Percentiles rank a stretch among this genome's conserved stretches.
Conservation (phyloP, 2,888 invertebrate species). For the Smittia aterrima region DNA sequence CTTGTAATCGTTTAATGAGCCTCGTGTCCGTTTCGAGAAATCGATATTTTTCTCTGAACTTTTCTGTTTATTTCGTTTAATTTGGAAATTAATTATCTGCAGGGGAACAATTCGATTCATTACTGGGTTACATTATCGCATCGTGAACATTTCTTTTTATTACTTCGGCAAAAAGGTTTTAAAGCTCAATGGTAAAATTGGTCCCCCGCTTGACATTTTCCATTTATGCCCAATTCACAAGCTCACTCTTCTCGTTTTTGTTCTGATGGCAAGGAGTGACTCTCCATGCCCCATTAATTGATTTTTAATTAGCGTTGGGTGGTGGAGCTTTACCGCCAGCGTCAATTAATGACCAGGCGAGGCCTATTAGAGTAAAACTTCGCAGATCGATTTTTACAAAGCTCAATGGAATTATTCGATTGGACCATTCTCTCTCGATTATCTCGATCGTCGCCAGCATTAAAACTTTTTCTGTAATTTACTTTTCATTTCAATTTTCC, state of each 20-base stretch:
- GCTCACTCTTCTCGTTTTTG: not conserved
- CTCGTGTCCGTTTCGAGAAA: too few relatives aligned
- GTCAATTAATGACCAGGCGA: not conserved
- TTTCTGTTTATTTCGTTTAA: too few relatives aligned
- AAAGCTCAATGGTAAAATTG: not conserved
- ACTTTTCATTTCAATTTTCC: constrained; percentile 6
- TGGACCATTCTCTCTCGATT: not conserved
- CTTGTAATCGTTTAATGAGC: too few relatives aligned
- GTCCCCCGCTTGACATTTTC: not conserved
- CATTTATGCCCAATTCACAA: not conserved
- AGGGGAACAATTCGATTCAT: not conserved
- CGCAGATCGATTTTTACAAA: not conserved
- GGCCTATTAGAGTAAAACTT: not conserved
- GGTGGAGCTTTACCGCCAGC: not conserved
- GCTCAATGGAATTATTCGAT: not conserved
- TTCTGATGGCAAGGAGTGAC: not conserved
- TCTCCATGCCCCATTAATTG: not conserved
- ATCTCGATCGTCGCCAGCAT: not conserved
- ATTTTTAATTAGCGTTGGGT: constrained; percentile 6
- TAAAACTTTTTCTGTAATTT: not conserved
- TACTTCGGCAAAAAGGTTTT: not conserved
- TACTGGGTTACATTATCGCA: not conserved
- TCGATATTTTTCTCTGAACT: too few relatives aligned
- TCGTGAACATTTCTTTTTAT: not conserved
- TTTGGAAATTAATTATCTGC: not conserved